These are phyloP conservation scores for Tinea semifulvella DNA, from an alignment of 2,888 invertebrate species.

Conservation along the genomic window DNA sequence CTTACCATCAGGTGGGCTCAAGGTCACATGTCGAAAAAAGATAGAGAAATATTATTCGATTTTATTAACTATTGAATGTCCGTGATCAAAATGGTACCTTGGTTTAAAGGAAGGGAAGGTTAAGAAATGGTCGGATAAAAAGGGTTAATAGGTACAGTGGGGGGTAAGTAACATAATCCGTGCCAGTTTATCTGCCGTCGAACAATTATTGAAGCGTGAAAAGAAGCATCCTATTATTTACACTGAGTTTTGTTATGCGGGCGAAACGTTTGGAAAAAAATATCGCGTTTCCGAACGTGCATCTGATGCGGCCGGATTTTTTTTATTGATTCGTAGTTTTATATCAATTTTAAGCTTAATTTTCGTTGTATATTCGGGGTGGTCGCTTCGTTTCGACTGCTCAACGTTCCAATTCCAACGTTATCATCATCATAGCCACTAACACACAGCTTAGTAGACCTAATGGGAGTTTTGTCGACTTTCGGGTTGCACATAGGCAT, in stretches of 20 bases:
- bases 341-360: background rate
- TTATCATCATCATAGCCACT: too few relatives aligned
- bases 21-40: background rate
- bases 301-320: slow-evolving; percentile 7
- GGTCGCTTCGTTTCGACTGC: too few relatives aligned
- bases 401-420: too few relatives aligned
- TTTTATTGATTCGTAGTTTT: slow-evolving; percentile 1
- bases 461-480: too few relatives aligned
- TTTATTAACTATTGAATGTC: background rate
- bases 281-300: slow-evolving; percentile 48
- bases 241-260: slow-evolving; percentile 61
- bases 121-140: slow-evolving; percentile 2
- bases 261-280: slow-evolving; percentile 39
- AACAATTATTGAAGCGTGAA: slow-evolving; percentile 69
- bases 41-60: background rate
- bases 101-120: background rate
- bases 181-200: slow-evolving; percentile 62
- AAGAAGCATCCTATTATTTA: slow-evolving; percentile 65
- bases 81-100: too few relatives aligned
- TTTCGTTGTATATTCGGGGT: slow-evolving; percentile 13
- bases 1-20: too few relatives aligned
- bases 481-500: too few relatives aligned
- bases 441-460: too few relatives aligned
- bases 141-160: slow-evolving; percentile 5
- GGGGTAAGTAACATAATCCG: slow-evolving; percentile 51